Conservation (phyloP, 2,888 invertebrate genomes). For the Nymphalis polychloros region DNA sequence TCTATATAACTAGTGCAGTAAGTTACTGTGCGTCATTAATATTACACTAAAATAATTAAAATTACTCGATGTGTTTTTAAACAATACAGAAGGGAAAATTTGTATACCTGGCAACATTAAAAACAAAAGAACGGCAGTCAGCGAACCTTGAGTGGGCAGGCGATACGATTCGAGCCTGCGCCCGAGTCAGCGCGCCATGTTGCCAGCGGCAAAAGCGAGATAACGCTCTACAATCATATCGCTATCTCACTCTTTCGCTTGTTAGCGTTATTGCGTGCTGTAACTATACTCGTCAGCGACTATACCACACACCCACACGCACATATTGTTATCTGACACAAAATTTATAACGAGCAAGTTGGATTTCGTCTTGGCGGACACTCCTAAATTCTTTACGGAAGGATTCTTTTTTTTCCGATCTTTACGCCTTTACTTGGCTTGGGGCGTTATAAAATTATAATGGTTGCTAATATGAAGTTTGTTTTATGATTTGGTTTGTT, state of each 20-base stretch:
- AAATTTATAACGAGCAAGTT: slow-evolving; percentile 80
- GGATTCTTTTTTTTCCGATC: slow-evolving; percentile 67
- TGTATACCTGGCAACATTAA: slow-evolving; percentile 70
- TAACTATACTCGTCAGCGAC: slow-evolving; percentile 80
- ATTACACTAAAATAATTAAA: not conserved
- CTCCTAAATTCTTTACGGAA: slow-evolving; percentile 80
- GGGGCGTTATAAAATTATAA: slow-evolving; percentile 69
- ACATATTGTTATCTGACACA: slow-evolving; percentile 79
- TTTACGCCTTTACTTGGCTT: slow-evolving; percentile 57
- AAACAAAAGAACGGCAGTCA: slow-evolving; percentile 83
- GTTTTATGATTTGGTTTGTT: slow-evolving; percentile 60
- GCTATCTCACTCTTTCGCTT: slow-evolving; percentile 70
- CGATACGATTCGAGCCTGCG: slow-evolving; percentile 85
- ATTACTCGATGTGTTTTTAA: not conserved
- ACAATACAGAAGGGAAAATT: slow-evolving; percentile 42
- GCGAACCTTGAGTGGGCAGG: slow-evolving; percentile 84
- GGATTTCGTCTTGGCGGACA: slow-evolving; percentile 74
- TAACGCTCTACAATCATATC: slow-evolving; percentile 53
- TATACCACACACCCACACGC: slow-evolving; percentile 78
- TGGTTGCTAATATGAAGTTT: slow-evolving; percentile 58
- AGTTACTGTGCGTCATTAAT: not conserved
- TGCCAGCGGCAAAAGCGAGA: slow-evolving; percentile 67
- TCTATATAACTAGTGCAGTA: no score
- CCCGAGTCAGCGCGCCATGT: slow-evolving; percentile 82
- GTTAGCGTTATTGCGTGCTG: slow-evolving; percentile 82